phyloP scores from a whole-genome alignment of 2,888 invertebrate species.

The Drosophila neotestacea region DNA sequence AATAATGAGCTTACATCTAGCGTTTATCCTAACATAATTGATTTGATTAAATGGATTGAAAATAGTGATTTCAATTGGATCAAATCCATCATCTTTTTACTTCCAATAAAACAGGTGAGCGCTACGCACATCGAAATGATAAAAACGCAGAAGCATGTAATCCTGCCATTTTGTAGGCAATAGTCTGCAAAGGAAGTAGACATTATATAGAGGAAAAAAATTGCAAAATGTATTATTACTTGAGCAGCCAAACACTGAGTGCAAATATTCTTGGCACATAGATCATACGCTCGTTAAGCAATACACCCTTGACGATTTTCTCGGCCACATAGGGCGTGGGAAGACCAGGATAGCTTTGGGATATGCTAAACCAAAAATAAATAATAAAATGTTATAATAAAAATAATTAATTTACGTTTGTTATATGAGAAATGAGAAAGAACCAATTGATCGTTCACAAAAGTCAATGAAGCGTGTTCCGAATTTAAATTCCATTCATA shows the following conservation, averaged over 20 bases:
- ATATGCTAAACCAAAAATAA: slow-evolving; percentile 64
- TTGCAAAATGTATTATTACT: slow-evolving; percentile 51
- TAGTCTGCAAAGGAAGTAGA: slow-evolving; percentile 59
- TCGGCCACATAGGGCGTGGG: slow-evolving; percentile 84
- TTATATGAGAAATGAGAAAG: background rate
- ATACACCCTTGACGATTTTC: slow-evolving; percentile 83
- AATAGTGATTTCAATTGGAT: background rate
- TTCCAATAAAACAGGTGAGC: slow-evolving; percentile 84
- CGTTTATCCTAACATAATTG: slow-evolving; percentile 25
- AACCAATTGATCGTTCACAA: background rate
- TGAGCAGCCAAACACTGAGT: slow-evolving; percentile 83
- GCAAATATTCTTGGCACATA: slow-evolving; percentile 84
- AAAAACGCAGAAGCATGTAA: slow-evolving; percentile 82
- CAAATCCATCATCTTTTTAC: slow-evolving; percentile 37
- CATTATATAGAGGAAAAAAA: background rate
- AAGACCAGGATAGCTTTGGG: slow-evolving; percentile 83
- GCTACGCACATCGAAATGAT: slow-evolving; percentile 83
- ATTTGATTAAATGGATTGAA: background rate
- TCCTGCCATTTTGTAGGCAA: slow-evolving; percentile 84
- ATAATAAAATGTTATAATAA: background rate
- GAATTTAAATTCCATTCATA: background rate
- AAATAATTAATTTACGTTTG: background rate
- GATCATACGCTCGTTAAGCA: slow-evolving; percentile 83
- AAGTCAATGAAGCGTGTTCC: slow-evolving; percentile 9
- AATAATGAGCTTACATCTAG: slow-evolving; percentile 38